phyloP scores from a whole-genome alignment of 2,888 invertebrate species.

The Aplocera efformata region DNA sequence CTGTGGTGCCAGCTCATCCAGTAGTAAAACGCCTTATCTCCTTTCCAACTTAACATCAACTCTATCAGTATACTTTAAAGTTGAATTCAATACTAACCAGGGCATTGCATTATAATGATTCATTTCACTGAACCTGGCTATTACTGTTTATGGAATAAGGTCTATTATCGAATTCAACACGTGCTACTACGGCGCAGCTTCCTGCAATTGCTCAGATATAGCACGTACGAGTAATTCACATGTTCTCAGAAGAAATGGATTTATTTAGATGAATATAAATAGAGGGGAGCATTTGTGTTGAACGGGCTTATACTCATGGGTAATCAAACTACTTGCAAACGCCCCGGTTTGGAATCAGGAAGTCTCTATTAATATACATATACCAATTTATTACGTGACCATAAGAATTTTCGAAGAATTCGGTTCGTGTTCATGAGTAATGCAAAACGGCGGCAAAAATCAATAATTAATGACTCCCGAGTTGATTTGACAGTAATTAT shows the following conservation, averaged over 20 bases:
- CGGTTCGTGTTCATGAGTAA: too few relatives aligned
- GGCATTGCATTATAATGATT: slow-evolving; percentile 19
- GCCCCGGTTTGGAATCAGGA: slow-evolving; percentile 16
- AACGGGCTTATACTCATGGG: too few relatives aligned
- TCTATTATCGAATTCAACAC: slow-evolving; percentile 29
- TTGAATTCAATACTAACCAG: slow-evolving; percentile 1
- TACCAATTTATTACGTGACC: too few relatives aligned
- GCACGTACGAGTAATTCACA: slow-evolving; percentile 55
- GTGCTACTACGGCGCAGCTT: slow-evolving; percentile 34
- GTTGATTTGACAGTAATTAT: too few relatives aligned
- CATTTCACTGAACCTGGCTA: slow-evolving; percentile 32
- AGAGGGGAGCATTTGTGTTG: slow-evolving; percentile 25
- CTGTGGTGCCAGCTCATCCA: slow-evolving; percentile 19
- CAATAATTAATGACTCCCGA: too few relatives aligned
- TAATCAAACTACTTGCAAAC: too few relatives aligned
- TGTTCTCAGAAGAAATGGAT: slow-evolving; percentile 45
- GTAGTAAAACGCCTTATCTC: slow-evolving; percentile 16
- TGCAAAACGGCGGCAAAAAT: too few relatives aligned
- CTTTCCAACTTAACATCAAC: neutral
- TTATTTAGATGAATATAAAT: slow-evolving; percentile 40
- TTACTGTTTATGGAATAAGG: slow-evolving; percentile 36
- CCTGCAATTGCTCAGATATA: slow-evolving; percentile 50
- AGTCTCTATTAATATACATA: too few relatives aligned
- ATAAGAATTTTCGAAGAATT: too few relatives aligned
- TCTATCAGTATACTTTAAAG: slow-evolving; percentile 5